Evolutionary conservation across 2,113 vertebrate genomes (phyloP).

Genomic region (Pachypanchax playfairii): DNA sequence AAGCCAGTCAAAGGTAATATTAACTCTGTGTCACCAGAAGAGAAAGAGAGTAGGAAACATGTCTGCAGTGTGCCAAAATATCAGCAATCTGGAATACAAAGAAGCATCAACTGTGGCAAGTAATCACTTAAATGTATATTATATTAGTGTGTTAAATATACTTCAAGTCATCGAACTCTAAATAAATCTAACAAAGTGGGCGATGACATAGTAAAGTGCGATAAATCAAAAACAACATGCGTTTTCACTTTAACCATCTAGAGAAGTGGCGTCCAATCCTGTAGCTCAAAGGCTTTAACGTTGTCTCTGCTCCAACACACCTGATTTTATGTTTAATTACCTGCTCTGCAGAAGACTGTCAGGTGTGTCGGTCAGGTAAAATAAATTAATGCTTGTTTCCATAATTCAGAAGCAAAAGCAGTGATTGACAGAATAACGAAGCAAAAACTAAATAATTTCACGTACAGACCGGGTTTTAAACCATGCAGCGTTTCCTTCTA

Average conservation of each 20-base stretch:
- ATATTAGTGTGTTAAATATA: conserved; percentile 33
- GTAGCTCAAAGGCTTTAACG: too few relatives aligned
- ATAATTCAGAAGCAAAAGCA: too few relatives aligned
- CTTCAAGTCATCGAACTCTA: conserved; percentile 47
- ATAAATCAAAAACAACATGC: not conserved
- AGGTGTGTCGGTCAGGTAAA: too few relatives aligned
- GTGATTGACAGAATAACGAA: too few relatives aligned
- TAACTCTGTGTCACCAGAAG: not conserved
- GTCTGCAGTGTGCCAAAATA: conserved; percentile 5
- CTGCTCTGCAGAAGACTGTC: too few relatives aligned
- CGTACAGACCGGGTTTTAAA: too few relatives aligned
- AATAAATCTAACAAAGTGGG: conserved; percentile 5
- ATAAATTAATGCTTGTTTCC: too few relatives aligned
- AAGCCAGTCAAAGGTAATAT: conserved; percentile 27
- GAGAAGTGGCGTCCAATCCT: too few relatives aligned
- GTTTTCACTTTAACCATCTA: too few relatives aligned
- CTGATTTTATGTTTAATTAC: too few relatives aligned
- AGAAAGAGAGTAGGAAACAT: not conserved
- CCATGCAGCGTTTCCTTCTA: not conserved
- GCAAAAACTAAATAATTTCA: too few relatives aligned
- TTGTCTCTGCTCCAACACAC: too few relatives aligned
- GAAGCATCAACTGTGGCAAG: conserved; percentile 31
- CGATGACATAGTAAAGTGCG: conserved; percentile 6
- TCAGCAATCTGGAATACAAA: conserved; percentile 23
- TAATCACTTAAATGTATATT: conserved; percentile 26